Evolutionary conservation across 1,140 invertebrate genomes (phyloP).

Genomic region (Mercenaria mercenaria): DNA sequence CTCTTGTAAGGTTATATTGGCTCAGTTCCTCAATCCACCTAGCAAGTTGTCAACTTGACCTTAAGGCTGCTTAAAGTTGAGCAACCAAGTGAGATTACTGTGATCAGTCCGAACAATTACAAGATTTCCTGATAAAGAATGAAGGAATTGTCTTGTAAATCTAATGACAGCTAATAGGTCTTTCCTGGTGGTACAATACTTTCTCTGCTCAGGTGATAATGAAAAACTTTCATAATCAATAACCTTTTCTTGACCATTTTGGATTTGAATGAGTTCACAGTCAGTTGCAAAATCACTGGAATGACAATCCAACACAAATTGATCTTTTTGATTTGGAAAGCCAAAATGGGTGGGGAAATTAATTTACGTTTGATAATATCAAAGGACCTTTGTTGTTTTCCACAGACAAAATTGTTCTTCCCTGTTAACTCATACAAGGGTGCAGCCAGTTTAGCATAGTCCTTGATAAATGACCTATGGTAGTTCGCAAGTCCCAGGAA

Average conservation of each 20-base stretch:
- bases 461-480: slow-evolving; percentile 34
- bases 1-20: slow-evolving; percentile 72
- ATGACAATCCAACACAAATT: slow-evolving; percentile 73
- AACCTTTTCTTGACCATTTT: slow-evolving; percentile 67
- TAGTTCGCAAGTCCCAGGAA: slow-evolving; percentile 66
- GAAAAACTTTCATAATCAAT: slow-evolving; percentile 70
- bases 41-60: no score
- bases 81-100: slow-evolving; percentile 12
- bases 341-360: slow-evolving; percentile 51
- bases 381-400: slow-evolving; percentile 62
- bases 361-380: slow-evolving; percentile 58
- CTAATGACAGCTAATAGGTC: slow-evolving; percentile 34
- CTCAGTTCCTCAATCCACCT: no score
- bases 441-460: slow-evolving; percentile 51
- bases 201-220: slow-evolving; percentile 82
- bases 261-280: slow-evolving; percentile 74
- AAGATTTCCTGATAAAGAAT: background rate
- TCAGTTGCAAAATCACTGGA: slow-evolving; percentile 71
- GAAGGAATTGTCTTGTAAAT: slow-evolving; percentile 38
- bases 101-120: slow-evolving; percentile 34
- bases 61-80: slow-evolving; percentile 67
- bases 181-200: slow-evolving; percentile 82
- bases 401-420: slow-evolving; percentile 52
- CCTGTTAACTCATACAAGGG: slow-evolving; percentile 55
- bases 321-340: background rate